Evolutionary conservation across 1,140 invertebrate species (phyloP), one percentile per base, ranked within the genome.

Genomic region (Drosophila mauritiana): DNA sequence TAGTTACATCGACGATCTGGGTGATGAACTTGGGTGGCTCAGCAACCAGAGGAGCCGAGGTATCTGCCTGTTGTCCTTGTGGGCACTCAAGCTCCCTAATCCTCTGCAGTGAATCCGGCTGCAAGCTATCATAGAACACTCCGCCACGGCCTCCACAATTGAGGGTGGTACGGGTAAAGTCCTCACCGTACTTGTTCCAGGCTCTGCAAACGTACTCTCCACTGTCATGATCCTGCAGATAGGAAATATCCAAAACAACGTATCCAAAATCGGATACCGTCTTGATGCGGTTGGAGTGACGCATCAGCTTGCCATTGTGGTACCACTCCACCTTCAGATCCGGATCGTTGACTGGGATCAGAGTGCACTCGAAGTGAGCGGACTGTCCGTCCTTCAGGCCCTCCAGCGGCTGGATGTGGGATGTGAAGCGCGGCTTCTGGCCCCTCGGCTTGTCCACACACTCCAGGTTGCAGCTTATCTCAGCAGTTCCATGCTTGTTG

Each of bases 271-370:
- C 98, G 67, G 97, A 98, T 0, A 98, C 96, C 68, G 97, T 97
- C 91, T 98, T 98, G 73, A 98, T 98, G 57, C 98, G 95, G 37
- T 96, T 97, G 7, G 97, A 97, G 82, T 98, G 97, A 51, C 96
- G 94, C 46, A 98, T 90, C 25, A 97, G 97, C 85, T 97, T 94
- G 5, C 97, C 97, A 91, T 99, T 98, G 74, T 98, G 97, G 92
- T 97, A 98, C 98, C 98, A 99, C 93, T 99, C 98, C 15, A 99
- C 97, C 89, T 97, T 97, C 93, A 99, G 95, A n/a, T 97, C 95
- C 10, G 97, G 97, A 93, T 99, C 98, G 61, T 96, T 96, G n/a
- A 97, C 96, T 4, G 98, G 98, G 20, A 98, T 95, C 25, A 98
- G 93, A 5, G 97, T 98, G 81, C 97, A 98, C 93, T 98, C 97